Evolutionary conservation across 2,888 invertebrate species (phyloP).

Genomic region (Thymelicus sylvestris): DNA sequence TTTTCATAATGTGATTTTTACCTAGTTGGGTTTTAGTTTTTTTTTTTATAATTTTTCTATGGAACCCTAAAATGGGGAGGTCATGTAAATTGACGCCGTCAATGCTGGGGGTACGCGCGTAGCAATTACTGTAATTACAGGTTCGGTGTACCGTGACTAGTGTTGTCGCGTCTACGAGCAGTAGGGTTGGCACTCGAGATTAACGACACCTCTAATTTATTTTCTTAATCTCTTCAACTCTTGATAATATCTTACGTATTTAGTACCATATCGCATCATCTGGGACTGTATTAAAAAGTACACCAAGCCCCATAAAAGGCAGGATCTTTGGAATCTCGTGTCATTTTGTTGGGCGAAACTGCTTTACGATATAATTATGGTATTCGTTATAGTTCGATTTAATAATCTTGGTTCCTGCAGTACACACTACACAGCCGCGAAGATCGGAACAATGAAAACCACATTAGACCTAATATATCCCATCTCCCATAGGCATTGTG

Average conservation of each 20-base stretch:
- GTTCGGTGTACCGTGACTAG: constrained; percentile 1
- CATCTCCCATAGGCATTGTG: neutral
- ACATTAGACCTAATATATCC: neutral
- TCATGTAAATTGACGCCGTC: neutral
- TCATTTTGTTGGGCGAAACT: too few relatives aligned
- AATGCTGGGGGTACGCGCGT: neutral
- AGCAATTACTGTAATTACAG: constrained; percentile 1
- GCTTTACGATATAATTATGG: too few relatives aligned
- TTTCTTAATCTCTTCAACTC: neutral
- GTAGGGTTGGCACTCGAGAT: neutral
- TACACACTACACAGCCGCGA: neutral
- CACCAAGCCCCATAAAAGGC: too few relatives aligned
- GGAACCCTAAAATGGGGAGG: neutral
- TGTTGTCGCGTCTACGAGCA: neutral
- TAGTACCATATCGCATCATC: too few relatives aligned
- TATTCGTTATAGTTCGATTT: neutral
- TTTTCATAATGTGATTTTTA: too few relatives aligned
- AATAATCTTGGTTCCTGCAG: neutral
- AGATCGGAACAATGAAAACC: neutral
- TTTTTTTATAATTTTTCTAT: neutral
- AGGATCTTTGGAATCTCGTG: too few relatives aligned
- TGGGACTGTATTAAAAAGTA: too few relatives aligned
- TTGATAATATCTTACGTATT: too few relatives aligned
- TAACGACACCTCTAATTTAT: neutral
- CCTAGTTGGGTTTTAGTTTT: too few relatives aligned